Evolutionary conservation across 2,113 vertebrate species (phyloP).

Genomic region (Eublepharis macularius): DNA sequence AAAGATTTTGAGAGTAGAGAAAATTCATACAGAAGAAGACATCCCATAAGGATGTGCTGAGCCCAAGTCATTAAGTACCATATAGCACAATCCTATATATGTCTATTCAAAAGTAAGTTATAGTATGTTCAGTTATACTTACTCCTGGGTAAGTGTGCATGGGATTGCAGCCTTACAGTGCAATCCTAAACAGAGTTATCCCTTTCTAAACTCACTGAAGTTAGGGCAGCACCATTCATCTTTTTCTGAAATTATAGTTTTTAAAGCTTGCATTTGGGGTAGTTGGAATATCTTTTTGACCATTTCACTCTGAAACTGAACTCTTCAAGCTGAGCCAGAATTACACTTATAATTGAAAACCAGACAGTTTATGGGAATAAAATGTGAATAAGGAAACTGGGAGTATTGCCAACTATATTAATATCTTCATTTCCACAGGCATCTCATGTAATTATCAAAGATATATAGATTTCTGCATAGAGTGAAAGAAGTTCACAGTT

Average conservation of each 20-base stretch:
- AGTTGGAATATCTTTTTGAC: background rate
- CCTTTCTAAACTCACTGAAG: too few relatives aligned
- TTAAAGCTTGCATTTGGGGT: background rate
- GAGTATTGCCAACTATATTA: constrained; percentile 8
- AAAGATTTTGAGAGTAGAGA: too few relatives aligned
- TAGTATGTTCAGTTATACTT: too few relatives aligned
- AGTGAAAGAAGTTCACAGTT: background rate
- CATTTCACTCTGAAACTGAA: background rate
- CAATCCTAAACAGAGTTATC: too few relatives aligned
- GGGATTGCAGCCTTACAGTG: too few relatives aligned
- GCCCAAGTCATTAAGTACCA: too few relatives aligned
- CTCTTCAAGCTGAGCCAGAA: background rate
- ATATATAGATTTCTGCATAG: background rate
- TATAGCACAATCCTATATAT: too few relatives aligned
- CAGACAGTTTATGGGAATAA: constrained; percentile 8
- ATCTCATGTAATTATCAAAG: background rate
- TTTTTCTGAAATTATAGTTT: background rate
- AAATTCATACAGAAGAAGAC: too few relatives aligned
- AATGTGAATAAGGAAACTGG: constrained; percentile 23
- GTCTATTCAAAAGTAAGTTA: too few relatives aligned
- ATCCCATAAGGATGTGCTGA: too few relatives aligned
- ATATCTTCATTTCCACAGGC: background rate
- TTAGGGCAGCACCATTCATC: background rate
- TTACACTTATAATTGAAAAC: background rate
- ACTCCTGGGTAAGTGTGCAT: too few relatives aligned